Evolutionary conservation across 2,888 invertebrate species (phyloP).

Genomic region (Chouioia cunea): DNA sequence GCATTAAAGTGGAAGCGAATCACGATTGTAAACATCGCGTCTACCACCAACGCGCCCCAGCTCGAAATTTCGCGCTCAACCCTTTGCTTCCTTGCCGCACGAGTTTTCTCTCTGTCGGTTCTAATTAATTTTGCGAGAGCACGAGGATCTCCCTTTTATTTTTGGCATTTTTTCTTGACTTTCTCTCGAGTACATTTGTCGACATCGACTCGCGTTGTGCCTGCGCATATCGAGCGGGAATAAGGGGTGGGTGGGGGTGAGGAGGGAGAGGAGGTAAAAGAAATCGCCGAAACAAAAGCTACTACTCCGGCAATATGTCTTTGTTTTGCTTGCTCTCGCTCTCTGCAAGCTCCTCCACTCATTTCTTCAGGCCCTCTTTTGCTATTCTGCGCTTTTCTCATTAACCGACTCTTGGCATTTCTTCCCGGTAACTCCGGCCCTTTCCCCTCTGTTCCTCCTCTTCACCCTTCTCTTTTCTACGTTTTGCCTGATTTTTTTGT

Average conservation of each 20-base stretch:
- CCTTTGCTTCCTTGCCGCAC: constrained; percentile 23
- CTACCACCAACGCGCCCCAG: neutral
- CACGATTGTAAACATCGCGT: constrained; percentile 17
- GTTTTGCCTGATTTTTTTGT: neutral
- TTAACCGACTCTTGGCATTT: constrained; percentile 3
- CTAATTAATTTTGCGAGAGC: constrained; percentile 38
- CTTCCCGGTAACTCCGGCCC: neutral
- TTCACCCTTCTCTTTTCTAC: neutral
- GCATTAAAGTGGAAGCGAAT: constrained; percentile 38
- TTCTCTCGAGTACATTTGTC: constrained; percentile 15
- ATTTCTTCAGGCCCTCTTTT: neutral
- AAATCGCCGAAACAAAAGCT: constrained; percentile 31
- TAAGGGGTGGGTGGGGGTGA: neutral
- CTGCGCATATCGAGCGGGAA: constrained; percentile 2
- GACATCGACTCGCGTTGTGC: neutral
- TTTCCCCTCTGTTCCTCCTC: constrained; percentile 10
- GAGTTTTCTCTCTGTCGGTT: neutral
- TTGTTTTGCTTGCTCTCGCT: neutral
- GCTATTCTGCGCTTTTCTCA: neutral
- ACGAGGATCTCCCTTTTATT: neutral
- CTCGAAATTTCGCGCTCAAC: neutral
- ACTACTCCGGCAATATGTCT: constrained; percentile 1
- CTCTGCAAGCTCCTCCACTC: neutral
- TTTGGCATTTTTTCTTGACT: neutral
- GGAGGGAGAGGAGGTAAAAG: neutral